phyloP scores from a whole-genome alignment of 2,797 vertebrate genomes.

The Scolopax rusticola region DNA sequence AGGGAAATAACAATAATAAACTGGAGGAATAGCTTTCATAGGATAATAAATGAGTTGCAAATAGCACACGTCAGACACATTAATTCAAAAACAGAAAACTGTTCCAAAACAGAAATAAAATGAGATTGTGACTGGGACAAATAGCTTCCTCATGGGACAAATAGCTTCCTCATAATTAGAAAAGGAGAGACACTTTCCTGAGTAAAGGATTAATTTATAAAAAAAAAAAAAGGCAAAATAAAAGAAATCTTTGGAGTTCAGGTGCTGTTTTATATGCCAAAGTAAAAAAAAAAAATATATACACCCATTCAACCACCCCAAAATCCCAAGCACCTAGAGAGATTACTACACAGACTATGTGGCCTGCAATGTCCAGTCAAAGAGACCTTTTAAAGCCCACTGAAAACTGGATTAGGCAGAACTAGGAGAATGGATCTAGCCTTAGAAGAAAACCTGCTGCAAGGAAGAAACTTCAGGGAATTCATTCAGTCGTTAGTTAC shows the following conservation, averaged over 20 bases:
- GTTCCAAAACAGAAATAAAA: conserved; percentile 18
- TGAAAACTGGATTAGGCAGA: neutral
- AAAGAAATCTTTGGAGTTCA: neutral
- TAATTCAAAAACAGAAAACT: neutral
- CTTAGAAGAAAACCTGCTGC: neutral
- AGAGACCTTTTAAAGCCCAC: neutral
- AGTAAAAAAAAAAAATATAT: neutral
- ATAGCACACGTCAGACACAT: conserved; percentile 2
- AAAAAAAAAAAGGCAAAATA: neutral
- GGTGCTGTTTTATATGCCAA: neutral
- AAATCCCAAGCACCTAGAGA: neutral
- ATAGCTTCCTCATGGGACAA: neutral
- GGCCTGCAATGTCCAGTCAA: neutral
- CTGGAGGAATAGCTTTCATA: neutral
- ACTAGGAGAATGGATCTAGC: neutral
- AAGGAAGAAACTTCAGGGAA: neutral
- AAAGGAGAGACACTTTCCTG: neutral
- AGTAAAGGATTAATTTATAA: neutral
- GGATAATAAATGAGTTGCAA: conserved; percentile 45
- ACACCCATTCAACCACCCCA: neutral
- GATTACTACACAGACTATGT: neutral
- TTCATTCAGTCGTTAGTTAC: neutral
- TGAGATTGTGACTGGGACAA: neutral
- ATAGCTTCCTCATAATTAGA: neutral
- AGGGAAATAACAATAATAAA: conserved; percentile 45